A percentile compares a stretch with the other conserved stretches of the same genome.
Evolutionary conservation across 1,140 invertebrate genomes (phyloP).

Genomic region (Drosophila ironensis): DNA sequence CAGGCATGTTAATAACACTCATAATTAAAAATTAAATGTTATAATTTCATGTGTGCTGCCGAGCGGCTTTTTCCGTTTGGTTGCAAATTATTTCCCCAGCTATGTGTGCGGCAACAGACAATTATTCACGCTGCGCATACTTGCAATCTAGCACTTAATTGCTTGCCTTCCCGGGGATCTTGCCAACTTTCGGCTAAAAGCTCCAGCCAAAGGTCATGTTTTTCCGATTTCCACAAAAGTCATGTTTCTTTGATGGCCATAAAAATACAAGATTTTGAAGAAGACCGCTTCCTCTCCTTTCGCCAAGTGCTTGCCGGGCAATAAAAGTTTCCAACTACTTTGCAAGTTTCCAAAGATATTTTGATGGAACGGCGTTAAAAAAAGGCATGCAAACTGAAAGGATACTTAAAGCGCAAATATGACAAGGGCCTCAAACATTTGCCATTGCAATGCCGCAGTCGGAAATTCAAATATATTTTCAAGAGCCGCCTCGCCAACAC

Average conservation of each 20-base stretch:
- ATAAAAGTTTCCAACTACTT: slow-evolving; percentile 66
- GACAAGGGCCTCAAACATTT: not conserved
- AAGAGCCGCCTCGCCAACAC: too few relatives aligned
- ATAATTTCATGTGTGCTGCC: slow-evolving; percentile 67
- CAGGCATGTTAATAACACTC: slow-evolving; percentile 72
- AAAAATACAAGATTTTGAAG: not conserved
- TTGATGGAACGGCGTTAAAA: slow-evolving; percentile 11
- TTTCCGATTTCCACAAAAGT: slow-evolving; percentile 36
- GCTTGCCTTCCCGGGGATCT: too few relatives aligned
- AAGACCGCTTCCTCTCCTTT: slow-evolving; percentile 16
- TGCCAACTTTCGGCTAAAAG: not conserved
- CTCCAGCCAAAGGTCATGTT: slow-evolving; percentile 3
- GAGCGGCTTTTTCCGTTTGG: slow-evolving; percentile 49
- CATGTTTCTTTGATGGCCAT: slow-evolving; percentile 35
- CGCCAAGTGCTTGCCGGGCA: slow-evolving; percentile 38
- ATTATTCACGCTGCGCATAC: slow-evolving; percentile 25
- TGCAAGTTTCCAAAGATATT: slow-evolving; percentile 39
- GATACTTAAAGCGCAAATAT: slow-evolving; percentile 19
- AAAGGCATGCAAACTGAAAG: slow-evolving; percentile 14
- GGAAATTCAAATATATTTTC: too few relatives aligned
- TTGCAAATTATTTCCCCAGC: slow-evolving; percentile 34
- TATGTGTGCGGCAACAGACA: slow-evolving; percentile 45
- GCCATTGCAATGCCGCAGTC: too few relatives aligned
- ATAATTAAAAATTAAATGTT: slow-evolving; percentile 78
- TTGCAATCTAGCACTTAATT: too few relatives aligned